A percentile compares a stretch with the other conserved stretches of the same genome.
Evolutionary conservation across 64 coral and sea anemone species (phyloP).

Genomic region (Anthopleura sola): DNA sequence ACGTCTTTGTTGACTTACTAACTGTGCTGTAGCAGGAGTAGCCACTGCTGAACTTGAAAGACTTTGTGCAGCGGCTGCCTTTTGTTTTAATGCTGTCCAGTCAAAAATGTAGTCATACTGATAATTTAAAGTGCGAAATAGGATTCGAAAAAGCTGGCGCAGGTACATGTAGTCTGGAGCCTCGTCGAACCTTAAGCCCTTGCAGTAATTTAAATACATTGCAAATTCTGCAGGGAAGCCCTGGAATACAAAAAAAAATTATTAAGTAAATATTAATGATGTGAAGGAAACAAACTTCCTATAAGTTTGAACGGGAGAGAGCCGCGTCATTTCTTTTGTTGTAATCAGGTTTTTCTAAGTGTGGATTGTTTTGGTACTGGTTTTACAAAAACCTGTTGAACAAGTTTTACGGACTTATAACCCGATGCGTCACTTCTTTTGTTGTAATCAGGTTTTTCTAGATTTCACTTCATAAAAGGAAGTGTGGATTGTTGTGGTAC

Average conservation of each 20-base stretch:
- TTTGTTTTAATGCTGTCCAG: slow-evolving; percentile 91
- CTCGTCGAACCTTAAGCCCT: slow-evolving; percentile 90
- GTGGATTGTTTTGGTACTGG: too few relatives aligned
- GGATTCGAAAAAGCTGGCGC: slow-evolving; percentile 90
- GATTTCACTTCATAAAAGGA: too few relatives aligned
- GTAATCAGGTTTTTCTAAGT: too few relatives aligned
- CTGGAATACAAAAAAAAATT: slow-evolving; percentile 25
- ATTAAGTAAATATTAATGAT: neutral
- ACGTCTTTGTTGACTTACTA: slow-evolving; percentile 62
- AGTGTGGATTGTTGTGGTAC: too few relatives aligned
- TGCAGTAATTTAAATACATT: slow-evolving; percentile 99
- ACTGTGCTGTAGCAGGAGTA: slow-evolving; percentile 71
- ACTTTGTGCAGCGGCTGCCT: slow-evolving; percentile 43
- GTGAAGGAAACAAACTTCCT: too few relatives aligned
- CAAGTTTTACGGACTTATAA: too few relatives aligned
- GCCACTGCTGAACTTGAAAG: slow-evolving; percentile 72
- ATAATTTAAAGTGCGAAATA: slow-evolving; percentile 93
- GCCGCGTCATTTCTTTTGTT: too few relatives aligned
- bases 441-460: too few relatives aligned
- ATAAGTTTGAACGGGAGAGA: too few relatives aligned
- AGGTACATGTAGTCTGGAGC: slow-evolving; percentile 99
- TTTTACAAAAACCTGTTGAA: too few relatives aligned
- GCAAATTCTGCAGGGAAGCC: slow-evolving; percentile 95
- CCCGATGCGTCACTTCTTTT: too few relatives aligned
- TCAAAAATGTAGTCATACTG: slow-evolving; percentile 99